Base-by-base conservation (phyloP, 2,888 invertebrate genomes). In the Lepas anatifera region DNA sequence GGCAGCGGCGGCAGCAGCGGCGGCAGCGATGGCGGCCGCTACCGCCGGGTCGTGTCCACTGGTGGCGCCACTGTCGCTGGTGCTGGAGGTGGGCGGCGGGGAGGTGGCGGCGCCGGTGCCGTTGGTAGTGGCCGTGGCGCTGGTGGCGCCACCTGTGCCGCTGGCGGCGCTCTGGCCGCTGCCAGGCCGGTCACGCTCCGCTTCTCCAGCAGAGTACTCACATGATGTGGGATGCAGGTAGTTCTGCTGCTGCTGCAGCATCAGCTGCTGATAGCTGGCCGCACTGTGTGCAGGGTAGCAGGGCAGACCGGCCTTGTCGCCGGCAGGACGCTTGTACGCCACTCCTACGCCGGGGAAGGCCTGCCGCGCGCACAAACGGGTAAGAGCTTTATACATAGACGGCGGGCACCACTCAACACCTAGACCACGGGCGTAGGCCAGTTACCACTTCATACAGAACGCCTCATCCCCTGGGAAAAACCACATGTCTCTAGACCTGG, bases 331-430 rank as follows among this genome's bases (percentile, higher is more conserved):
- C 84, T 96, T 89, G 84, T 94, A 94, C 84, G 93, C 94, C 81
- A 94, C 92, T 83, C 94, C 87, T 89, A 94, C 92, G 81, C 93
- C 93, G 79, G 93, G 92, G 85, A 94, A 93, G 82, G 91, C 90
- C 94, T 95, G 85, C 68, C 76, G 29, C 7, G 27, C 27, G 29
- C 41, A 41, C n/a, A n/a, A n/a, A n/a, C n/a, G n/a, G n/a, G n/a
- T n/a, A n/a, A n/a, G n/a, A n/a, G n/a, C n/a, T n/a, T n/a, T n/a
- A n/a, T n/a, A n/a, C n/a, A n/a, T 16, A 16, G 41, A 41, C 39
- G 39, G 39, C 39, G 39, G 39, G 39, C 39, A 39, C 39, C 8
- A 39, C 41, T n/a, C n/a, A n/a, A n/a, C n/a, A n/a, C n/a, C n/a
- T n/a, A n/a, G n/a, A n/a, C n/a, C n/a, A n/a, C n/a, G n/a, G n/a